These are phyloP conservation scores for Phylloscopus whistleri DNA, from an alignment of 2,113 vertebrate species.

Conservation along the genomic window DNA sequence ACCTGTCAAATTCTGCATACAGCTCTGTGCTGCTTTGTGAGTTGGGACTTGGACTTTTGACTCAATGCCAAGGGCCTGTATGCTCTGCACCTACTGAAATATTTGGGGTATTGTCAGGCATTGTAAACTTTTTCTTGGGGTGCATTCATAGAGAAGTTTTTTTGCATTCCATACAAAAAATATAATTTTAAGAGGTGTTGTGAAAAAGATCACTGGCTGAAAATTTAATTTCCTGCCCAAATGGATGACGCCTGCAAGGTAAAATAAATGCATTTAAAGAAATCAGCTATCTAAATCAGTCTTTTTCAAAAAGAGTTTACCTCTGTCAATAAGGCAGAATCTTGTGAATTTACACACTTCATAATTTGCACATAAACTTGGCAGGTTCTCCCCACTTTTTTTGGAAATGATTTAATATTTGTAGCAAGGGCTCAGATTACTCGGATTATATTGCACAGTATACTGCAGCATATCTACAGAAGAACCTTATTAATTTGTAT, in stretches of 20 bases:
- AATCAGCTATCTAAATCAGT: slow-evolving; percentile 25
- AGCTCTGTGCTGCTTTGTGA: not conserved
- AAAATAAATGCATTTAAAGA: slow-evolving; percentile 34
- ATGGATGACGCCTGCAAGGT: slow-evolving; percentile 20
- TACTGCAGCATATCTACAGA: not conserved
- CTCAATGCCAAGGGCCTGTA: not conserved
- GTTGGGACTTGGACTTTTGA: not conserved
- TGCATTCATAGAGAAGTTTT: not conserved
- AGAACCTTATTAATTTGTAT: slow-evolving; percentile 1
- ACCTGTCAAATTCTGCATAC: not conserved
- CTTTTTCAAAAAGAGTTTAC: slow-evolving; percentile 34
- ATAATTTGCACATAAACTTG: slow-evolving; percentile 51
- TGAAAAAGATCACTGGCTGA: slow-evolving; percentile 44
- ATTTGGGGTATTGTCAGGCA: slow-evolving; percentile 32
- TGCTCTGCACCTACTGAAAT: slow-evolving; percentile 6
- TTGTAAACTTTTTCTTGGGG: not conserved
- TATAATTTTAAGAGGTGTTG: slow-evolving; percentile 34
- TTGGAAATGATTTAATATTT: slow-evolving; percentile 48
- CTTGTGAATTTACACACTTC: slow-evolving; percentile 56
- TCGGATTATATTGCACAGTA: slow-evolving; percentile 37
- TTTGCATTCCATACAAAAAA: slow-evolving; percentile 7
- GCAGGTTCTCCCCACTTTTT: slow-evolving; percentile 17
- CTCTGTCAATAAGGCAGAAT: slow-evolving; percentile 49
- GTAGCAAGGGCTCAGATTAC: slow-evolving; percentile 39
- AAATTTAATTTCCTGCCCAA: slow-evolving; percentile 65